Percentiles rank a stretch among this genome's conserved stretches.
phyloP scores from a whole-genome alignment of 1,140 invertebrate species.

The Teleopsis dalmanni region DNA sequence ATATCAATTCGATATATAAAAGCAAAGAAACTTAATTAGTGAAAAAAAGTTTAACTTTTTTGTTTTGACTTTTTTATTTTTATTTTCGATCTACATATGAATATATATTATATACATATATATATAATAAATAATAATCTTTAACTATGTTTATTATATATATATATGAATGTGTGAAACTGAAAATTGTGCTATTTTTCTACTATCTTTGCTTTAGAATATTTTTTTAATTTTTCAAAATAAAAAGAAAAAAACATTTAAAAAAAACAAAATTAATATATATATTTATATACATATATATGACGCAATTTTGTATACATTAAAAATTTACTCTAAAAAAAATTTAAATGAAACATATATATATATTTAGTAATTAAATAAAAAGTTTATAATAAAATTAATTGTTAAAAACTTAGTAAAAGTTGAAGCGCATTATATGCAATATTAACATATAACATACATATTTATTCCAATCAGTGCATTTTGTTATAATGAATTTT shows the following conservation, averaged over 20 bases:
- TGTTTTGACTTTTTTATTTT: not conserved
- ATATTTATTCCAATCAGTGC: too few relatives aligned
- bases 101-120: not conserved
- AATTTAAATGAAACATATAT: too few relatives aligned
- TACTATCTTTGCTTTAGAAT: not conserved
- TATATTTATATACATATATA: not conserved
- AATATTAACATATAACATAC: too few relatives aligned
- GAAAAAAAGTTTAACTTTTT: not conserved
- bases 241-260: not conserved
- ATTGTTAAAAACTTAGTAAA: too few relatives aligned
- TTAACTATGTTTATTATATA: not conserved
- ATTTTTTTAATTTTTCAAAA: not conserved
- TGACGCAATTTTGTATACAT: not conserved
- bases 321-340: too few relatives aligned
- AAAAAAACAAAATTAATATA: not conserved
- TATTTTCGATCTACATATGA: not conserved
- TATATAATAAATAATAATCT: conserved; percentile 1
- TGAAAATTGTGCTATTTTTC: not conserved
- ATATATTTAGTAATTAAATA: too few relatives aligned
- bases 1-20: not conserved
- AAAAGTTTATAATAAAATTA: too few relatives aligned
- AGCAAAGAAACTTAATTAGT: not conserved
- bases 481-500: too few relatives aligned
- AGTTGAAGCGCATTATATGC: too few relatives aligned
- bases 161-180: not conserved